These are phyloP conservation scores for Dendrocincla fuliginosa DNA, from an alignment of 2,797 vertebrate genomes.

Conservation along the genomic window DNA sequence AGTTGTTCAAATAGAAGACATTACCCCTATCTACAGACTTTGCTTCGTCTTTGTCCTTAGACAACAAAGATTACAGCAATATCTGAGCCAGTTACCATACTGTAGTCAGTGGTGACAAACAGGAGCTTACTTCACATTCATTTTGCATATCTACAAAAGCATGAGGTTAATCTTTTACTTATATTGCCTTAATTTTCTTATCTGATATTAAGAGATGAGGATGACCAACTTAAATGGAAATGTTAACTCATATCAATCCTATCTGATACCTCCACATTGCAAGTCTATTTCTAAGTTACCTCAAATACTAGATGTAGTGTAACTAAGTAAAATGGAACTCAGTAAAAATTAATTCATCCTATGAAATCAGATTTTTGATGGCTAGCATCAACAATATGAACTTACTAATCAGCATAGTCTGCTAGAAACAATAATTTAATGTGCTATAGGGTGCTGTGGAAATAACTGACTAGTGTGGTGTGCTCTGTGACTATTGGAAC, in stretches of 20 bases:
- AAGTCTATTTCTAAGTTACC: neutral
- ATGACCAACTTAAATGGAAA: neutral
- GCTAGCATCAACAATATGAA: neutral
- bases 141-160: neutral
- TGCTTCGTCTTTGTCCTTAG: neutral
- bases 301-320: neutral
- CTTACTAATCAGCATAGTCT: neutral
- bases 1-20: neutral
- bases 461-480: neutral
- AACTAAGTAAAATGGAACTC: neutral
- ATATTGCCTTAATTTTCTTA: neutral
- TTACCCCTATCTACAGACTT: neutral
- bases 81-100: neutral
- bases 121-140: neutral
- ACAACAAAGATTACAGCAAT: neutral
- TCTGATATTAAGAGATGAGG: neutral
- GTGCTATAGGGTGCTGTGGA: neutral
- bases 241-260: neutral
- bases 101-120: neutral
- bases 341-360: neutral
- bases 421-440: neutral
- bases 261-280: neutral
- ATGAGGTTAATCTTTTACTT: neutral
- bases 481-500: neutral
- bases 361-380: neutral